These are phyloP conservation scores for Drosophila falleni DNA, from an alignment of 2,888 invertebrate genomes.

Conservation along the genomic window DNA sequence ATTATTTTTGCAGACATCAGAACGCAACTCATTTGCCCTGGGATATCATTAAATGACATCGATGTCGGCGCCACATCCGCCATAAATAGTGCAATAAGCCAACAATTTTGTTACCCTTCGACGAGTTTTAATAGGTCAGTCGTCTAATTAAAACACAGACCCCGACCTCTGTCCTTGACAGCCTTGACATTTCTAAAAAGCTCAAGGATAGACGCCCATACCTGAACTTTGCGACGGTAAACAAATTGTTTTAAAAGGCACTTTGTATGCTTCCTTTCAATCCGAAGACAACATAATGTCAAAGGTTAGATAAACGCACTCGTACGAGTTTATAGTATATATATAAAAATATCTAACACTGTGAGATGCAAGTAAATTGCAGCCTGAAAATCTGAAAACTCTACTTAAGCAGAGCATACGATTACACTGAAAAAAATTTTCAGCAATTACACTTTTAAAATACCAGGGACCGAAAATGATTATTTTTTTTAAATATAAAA, in stretches of 20 bases:
- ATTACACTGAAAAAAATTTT: constrained; percentile 1
- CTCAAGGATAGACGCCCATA: constrained; percentile 42
- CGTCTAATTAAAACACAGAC: constrained; percentile 17
- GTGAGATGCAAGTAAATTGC: background rate
- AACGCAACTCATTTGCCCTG: constrained; percentile 23
- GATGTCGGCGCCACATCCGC: constrained; percentile 40
- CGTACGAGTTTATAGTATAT: constrained; percentile 1
- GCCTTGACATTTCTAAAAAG: constrained; percentile 46
- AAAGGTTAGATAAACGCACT: constrained; percentile 39
- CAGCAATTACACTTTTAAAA: background rate
- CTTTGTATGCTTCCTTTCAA: constrained; percentile 19
- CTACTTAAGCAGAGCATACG: background rate
- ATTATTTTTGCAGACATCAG: constrained; percentile 51
- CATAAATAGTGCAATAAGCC: constrained; percentile 49
- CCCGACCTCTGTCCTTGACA: background rate
- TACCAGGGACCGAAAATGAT: too few relatives aligned
- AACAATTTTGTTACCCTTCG: constrained; percentile 14
- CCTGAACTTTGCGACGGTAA: constrained; percentile 20
- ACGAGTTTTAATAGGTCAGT: constrained; percentile 19
- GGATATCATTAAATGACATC: constrained; percentile 21
- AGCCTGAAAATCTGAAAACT: background rate
- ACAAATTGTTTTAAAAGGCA: constrained; percentile 35
- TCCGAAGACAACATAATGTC: constrained; percentile 26
- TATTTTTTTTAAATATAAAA: too few relatives aligned
- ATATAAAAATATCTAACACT: background rate